phyloP scores from a whole-genome alignment of 2,888 invertebrate species.

The Lepidocyrtoides sp. region DNA sequence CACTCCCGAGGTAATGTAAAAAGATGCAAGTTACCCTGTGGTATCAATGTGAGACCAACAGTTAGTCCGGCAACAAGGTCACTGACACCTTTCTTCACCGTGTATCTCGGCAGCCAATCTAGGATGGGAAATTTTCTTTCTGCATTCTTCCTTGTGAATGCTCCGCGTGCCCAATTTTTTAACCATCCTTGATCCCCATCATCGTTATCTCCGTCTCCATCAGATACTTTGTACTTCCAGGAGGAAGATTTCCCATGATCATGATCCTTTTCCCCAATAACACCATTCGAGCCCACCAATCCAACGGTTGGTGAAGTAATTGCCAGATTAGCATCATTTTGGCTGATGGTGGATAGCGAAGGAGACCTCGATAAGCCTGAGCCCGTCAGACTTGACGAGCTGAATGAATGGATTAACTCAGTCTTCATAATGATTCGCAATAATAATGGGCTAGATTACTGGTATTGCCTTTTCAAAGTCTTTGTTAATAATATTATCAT shows the following conservation, averaged over 20 bases:
- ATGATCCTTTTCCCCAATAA: background rate
- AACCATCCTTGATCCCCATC: slow-evolving; percentile 56
- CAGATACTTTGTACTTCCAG: slow-evolving; percentile 48
- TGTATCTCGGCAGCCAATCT: slow-evolving; percentile 82
- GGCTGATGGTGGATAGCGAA: slow-evolving; percentile 71
- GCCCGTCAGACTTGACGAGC: slow-evolving; percentile 80
- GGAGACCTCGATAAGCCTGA: slow-evolving; percentile 81
- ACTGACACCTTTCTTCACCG: slow-evolving; percentile 65
- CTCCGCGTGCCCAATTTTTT: slow-evolving; percentile 23
- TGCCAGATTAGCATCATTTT: slow-evolving; percentile 27
- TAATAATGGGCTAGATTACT: background rate
- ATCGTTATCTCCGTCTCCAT: background rate
- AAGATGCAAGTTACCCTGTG: too few relatives aligned
- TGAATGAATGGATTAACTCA: slow-evolving; percentile 84
- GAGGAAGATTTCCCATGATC: background rate
- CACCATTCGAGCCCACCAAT: slow-evolving; percentile 35
- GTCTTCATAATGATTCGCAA: slow-evolving; percentile 84
- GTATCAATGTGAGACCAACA: slow-evolving; percentile 82
- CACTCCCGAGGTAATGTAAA: too few relatives aligned
- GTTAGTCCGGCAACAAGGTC: slow-evolving; percentile 83
- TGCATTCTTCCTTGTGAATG: slow-evolving; percentile 79
- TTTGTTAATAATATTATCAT: background rate
- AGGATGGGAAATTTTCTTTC: slow-evolving; percentile 81
- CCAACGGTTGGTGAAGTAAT: slow-evolving; percentile 68
- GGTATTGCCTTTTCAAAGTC: background rate